These are phyloP conservation scores for Ernsta delagoae DNA, from an alignment of 2,888 invertebrate species.

Conservation along the genomic window DNA sequence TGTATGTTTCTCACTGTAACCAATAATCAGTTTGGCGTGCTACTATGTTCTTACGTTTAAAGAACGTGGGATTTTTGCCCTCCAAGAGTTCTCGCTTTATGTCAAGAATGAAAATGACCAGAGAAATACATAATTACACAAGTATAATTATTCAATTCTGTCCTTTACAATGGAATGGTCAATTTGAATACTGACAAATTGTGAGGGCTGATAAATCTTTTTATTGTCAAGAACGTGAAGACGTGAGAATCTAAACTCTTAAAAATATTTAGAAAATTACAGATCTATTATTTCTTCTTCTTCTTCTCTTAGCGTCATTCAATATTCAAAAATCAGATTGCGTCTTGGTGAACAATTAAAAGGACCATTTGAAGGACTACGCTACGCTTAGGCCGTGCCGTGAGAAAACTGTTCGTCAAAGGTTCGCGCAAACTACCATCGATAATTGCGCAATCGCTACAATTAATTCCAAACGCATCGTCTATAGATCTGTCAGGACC, in stretches of 20 bases:
- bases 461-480: slow-evolving; percentile 48
- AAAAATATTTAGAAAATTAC: too few species aligned
- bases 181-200: slow-evolving; percentile 6
- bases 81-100: slow-evolving; percentile 48
- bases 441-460: slow-evolving; percentile 63
- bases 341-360: too few species aligned
- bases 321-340: too few species aligned
- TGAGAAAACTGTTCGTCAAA: neutral
- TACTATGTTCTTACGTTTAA: too few species aligned
- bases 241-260: too few species aligned
- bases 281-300: too few species aligned
- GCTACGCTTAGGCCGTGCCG: neutral
- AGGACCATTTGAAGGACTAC: too few species aligned
- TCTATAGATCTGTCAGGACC: slow-evolving; percentile 1
- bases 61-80: slow-evolving; percentile 52
- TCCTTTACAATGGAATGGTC: slow-evolving; percentile 31
- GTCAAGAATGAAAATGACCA: slow-evolving; percentile 47
- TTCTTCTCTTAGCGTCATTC: too few species aligned
- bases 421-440: neutral
- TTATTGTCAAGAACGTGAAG: too few species aligned
- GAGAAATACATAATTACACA: slow-evolving; percentile 69
- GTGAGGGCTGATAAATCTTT: too few species aligned
- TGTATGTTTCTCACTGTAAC: neutral
- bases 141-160: too few species aligned
- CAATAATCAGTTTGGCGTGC: neutral